Conservation (phyloP, 1,140 invertebrate genomes). For the Brachystomella parvula region DNA sequence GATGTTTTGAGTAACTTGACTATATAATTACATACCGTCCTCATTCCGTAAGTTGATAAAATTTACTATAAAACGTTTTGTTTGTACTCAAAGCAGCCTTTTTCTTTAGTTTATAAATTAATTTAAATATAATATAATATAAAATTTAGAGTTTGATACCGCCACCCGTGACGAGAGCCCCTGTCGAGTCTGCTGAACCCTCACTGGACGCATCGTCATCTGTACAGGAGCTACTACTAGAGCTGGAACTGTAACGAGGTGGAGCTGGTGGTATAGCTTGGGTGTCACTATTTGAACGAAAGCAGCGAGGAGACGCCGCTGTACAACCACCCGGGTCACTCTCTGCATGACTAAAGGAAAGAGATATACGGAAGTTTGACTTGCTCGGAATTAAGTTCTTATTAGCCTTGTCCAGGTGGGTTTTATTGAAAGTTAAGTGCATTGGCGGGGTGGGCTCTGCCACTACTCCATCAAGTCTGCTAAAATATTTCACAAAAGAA, state of each 20-base stretch:
- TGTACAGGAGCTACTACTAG: conserved; percentile 5
- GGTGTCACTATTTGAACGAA: conserved; percentile 9
- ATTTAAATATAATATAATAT: conserved; percentile 1
- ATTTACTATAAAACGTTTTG: no score
- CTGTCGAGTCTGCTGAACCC: conserved; percentile 7
- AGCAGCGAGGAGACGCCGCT: conserved; percentile 3
- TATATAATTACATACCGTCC: no score
- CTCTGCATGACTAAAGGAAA: neutral
- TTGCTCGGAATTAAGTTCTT: conserved; percentile 17
- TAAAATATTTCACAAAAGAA: neutral
- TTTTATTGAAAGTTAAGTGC: conserved; percentile 12
- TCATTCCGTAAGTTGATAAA: no score
- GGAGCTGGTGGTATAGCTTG: neutral
- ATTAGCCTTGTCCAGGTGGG: conserved; percentile 17
- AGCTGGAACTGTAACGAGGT: neutral
- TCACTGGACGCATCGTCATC: conserved; percentile 16
- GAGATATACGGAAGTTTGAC: conserved; percentile 8
- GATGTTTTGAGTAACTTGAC: no score
- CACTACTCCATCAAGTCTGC: neutral
- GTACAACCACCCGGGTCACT: neutral
- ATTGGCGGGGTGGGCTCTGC: neutral
- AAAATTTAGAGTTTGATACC: neutral
- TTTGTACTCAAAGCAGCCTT: conserved; percentile 23
- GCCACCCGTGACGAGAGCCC: neutral
- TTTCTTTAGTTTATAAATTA: neutral